These are phyloP conservation scores for Acanthosepion lycidas DNA, from an alignment of 2,888 invertebrate species.

Conservation along the genomic window DNA sequence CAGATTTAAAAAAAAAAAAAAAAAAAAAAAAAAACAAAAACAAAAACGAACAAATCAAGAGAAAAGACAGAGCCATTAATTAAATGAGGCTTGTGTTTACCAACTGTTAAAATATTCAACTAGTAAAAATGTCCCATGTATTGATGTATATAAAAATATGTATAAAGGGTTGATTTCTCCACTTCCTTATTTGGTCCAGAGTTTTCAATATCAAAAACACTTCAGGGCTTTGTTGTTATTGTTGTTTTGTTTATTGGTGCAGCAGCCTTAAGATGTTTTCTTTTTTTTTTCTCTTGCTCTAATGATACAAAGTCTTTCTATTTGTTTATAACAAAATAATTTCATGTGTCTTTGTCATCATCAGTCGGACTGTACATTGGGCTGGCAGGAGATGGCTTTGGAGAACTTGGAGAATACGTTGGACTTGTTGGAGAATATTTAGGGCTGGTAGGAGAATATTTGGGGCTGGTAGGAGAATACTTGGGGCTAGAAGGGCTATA, in stretches of 20 bases:
- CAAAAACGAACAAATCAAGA: background rate
- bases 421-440: constrained; percentile 70
- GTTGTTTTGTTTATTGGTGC: no score
- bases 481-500: constrained; percentile 78
- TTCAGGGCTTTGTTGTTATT: background rate
- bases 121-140: background rate
- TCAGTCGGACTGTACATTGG: constrained; percentile 73
- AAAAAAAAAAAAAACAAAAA: background rate
- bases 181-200: background rate
- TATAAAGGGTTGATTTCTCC: background rate
- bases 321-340: background rate
- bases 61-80: background rate
- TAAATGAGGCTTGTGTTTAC: background rate
- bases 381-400: constrained; percentile 78
- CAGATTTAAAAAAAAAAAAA: background rate
- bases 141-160: background rate
- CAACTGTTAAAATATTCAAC: background rate
- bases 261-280: background rate
- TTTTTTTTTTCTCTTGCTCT: background rate
- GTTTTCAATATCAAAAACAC: background rate
- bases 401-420: constrained; percentile 75
- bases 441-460: constrained; percentile 69
- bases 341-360: constrained; percentile 58
- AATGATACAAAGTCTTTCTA: background rate
- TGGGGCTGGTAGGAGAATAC: constrained; percentile 66